Evolutionary conservation across 2,888 invertebrate genomes (phyloP).

Genomic region (Phyllotreta striolata): DNA sequence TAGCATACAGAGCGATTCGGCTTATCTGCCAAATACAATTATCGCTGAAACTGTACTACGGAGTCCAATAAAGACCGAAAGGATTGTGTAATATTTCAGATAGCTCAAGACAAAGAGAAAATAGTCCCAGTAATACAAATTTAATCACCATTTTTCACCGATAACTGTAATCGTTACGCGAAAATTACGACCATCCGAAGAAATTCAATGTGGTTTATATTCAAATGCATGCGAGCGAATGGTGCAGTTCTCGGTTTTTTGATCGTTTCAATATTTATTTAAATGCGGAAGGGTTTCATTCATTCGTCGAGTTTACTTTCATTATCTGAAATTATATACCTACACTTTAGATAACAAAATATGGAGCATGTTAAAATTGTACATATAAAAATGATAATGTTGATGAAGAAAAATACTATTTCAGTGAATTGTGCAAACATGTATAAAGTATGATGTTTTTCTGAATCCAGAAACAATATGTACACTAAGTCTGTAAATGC

Average conservation of each 20-base stretch:
- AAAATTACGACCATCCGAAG: conserved; percentile 36
- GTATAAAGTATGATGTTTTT: conserved; percentile 14
- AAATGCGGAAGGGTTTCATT: conserved; percentile 20
- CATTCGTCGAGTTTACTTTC: no score
- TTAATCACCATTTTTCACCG: conserved; percentile 52
- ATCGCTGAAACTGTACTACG: conserved; percentile 53
- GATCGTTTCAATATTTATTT: conserved; percentile 28
- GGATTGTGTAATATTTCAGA: conserved; percentile 53
- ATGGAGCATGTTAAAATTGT: no score
- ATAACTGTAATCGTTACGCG: conserved; percentile 43
- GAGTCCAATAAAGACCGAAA: conserved; percentile 54
- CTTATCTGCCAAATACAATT: conserved; percentile 37
- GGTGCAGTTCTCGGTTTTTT: conserved; percentile 28
- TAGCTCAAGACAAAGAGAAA: conserved; percentile 38
- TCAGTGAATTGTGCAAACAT: conserved; percentile 8
- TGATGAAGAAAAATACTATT: neutral
- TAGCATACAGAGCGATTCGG: conserved; percentile 21
- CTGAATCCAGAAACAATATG: conserved; percentile 16
- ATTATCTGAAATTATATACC: no score
- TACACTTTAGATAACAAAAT: no score
- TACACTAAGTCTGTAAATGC: conserved; percentile 18
- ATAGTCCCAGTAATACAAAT: conserved; percentile 46
- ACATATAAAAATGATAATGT: no score
- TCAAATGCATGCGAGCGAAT: conserved; percentile 24
- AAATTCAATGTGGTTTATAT: conserved; percentile 36